These are phyloP conservation scores for Procambarus virginalis DNA, from an alignment of 1,140 invertebrate genomes.

Conservation along the genomic window DNA sequence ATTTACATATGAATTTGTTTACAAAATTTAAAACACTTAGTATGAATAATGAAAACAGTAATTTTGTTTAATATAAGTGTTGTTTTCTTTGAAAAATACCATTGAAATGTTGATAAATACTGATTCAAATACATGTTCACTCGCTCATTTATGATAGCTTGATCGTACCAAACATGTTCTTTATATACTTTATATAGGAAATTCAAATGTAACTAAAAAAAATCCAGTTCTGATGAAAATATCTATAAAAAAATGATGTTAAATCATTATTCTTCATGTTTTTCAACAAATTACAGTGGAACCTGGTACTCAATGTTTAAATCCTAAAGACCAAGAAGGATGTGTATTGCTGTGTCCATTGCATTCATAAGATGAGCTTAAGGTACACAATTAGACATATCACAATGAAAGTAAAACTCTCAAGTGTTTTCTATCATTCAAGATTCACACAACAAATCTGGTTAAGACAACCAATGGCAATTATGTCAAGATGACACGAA, in stretches of 20 bases:
- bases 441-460: background rate
- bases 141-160: background rate
- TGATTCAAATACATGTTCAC: too few species aligned
- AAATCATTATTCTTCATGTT: background rate
- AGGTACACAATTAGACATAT: conserved; percentile 46
- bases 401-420: conserved; percentile 27
- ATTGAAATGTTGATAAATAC: too few species aligned
- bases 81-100: too few species aligned
- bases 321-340: background rate
- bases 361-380: conserved; percentile 40
- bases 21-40: too few species aligned
- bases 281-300: background rate
- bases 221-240: too few species aligned
- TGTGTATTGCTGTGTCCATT: conserved; percentile 45
- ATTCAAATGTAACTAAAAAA: background rate
- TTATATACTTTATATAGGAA: background rate
- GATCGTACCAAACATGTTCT: conserved; percentile 21
- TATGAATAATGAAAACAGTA: too few species aligned
- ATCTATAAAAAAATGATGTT: background rate
- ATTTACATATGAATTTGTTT: too few species aligned
- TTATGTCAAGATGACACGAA: background rate
- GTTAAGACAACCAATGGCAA: background rate
- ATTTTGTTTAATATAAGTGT: too few species aligned
- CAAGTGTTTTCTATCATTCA: background rate
- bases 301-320: background rate